Percentiles rank a stretch among this genome's conserved stretches.
Conservation (phyloP, 1,140 invertebrate species). For the Eriosoma lanigerum region DNA sequence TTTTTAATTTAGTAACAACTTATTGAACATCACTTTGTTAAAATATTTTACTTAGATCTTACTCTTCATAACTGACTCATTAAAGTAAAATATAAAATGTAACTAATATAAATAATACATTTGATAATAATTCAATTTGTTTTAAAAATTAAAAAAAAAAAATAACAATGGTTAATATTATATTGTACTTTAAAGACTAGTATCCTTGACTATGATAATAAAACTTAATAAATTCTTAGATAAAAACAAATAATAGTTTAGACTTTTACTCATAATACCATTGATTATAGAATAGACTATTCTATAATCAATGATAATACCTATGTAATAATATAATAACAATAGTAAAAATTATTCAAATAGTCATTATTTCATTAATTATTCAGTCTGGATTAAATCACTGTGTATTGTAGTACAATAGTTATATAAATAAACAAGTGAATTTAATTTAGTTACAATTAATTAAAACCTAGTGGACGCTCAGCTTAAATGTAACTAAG, state of each 20-base stretch:
- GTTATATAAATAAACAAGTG: too few relatives aligned
- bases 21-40: constrained; percentile 10
- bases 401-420: too few relatives aligned
- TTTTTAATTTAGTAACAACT: constrained; percentile 19
- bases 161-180: not conserved
- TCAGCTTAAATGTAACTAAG: too few relatives aligned
- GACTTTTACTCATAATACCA: constrained; percentile 22
- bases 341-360: too few relatives aligned
- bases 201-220: constrained; percentile 4
- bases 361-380: too few relatives aligned
- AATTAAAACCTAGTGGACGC: too few relatives aligned
- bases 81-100: constrained; percentile 12
- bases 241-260: constrained; percentile 15
- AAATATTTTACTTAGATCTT: constrained; percentile 10
- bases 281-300: too few relatives aligned
- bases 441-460: too few relatives aligned
- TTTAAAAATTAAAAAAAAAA: not conserved
- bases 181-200: constrained; percentile 14
- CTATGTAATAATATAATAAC: too few relatives aligned
- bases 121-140: constrained; percentile 10
- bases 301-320: too few relatives aligned
- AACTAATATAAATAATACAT: constrained; percentile 24
- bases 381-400: too few relatives aligned
- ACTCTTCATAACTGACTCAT: not conserved
- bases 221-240: constrained; percentile 21